Conservation (phyloP, 2,113 vertebrate species). For the Heterotilapia buettikoferi region DNA sequence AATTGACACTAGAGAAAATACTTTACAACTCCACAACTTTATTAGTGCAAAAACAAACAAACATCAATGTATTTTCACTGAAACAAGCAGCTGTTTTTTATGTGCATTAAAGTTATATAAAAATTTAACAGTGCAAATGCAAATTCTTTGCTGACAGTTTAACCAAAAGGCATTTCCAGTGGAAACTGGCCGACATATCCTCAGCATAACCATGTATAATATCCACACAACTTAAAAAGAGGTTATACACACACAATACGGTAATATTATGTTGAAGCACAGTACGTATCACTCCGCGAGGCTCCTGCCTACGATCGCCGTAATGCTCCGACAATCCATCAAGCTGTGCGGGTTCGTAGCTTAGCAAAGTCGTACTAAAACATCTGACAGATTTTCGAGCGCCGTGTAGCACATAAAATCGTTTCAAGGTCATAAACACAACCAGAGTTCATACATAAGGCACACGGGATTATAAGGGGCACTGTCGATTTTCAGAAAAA, state of each 20-base stretch:
- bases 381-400: accelerated
- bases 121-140: too few relatives aligned
- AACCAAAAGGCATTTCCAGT: accelerated
- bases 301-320: too few relatives aligned
- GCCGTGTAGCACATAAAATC: too few relatives aligned
- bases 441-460: too few relatives aligned
- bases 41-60: background rate
- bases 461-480: too few relatives aligned
- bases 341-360: too few relatives aligned
- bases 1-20: accelerated
- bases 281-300: background rate
- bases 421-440: too few relatives aligned
- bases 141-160: accelerated
- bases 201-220: accelerated
- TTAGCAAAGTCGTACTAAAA: accelerated
- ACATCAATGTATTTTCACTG: accelerated
- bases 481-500: too few relatives aligned
- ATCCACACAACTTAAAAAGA: accelerated
- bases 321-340: accelerated
- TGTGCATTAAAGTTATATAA: too few relatives aligned
- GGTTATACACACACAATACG: accelerated
- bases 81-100: background rate
- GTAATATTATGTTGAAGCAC: accelerated
- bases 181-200: accelerated
- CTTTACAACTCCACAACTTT: background rate